Base-by-base conservation (phyloP, 2,888 invertebrate genomes). In the Perizoma flavofasciatum region DNA sequence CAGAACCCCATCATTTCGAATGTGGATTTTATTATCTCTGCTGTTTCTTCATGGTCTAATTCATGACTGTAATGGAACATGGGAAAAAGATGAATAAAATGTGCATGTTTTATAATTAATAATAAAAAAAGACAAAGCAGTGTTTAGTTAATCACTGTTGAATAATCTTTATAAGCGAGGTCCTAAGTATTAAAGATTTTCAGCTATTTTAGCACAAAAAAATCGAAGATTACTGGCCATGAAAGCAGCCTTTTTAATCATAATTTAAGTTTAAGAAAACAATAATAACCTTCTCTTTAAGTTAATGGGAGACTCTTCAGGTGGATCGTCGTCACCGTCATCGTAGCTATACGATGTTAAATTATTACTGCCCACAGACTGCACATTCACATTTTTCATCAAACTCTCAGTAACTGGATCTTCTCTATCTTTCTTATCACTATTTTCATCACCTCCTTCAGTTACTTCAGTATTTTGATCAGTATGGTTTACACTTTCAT, bases 1-100 rank as follows among this genome's bases (percentile, higher is more conserved):
- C 77, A 78, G 59, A 93, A 93, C 0, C 95, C 95, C 93, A 96
- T 94, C 57, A 94, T 82, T 69, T 93, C 93, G 71, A 96, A 94
- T 0, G 95, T 95, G 9, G 93, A 91, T 70, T 94, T 94, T 9
- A 95, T 93, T 59, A 93, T 93, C 63, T 94, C 93, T n/a, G 87
- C 81, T 4, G 77, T 74, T 65, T 93, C 93, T 41, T 93, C 93
- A 6, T 83, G 82, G 41, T 89, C 89, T 0, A 88, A 78, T 81
- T 94, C 94, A 63, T 94, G 94, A 68, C 94, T 94, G 72, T 59
- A 89, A 61, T 48, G 33, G 4, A 32, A 48, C 5, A 58, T 4
- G 10, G 7, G 7, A 6, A 7, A 6, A 0, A 9, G 2, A 9
- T 9, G 5, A 9, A 40, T 8, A 40, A 40, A 40, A 9, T n/a